Conservation (phyloP, 2,888 invertebrate genomes). For the Lymantria monacha region DNA sequence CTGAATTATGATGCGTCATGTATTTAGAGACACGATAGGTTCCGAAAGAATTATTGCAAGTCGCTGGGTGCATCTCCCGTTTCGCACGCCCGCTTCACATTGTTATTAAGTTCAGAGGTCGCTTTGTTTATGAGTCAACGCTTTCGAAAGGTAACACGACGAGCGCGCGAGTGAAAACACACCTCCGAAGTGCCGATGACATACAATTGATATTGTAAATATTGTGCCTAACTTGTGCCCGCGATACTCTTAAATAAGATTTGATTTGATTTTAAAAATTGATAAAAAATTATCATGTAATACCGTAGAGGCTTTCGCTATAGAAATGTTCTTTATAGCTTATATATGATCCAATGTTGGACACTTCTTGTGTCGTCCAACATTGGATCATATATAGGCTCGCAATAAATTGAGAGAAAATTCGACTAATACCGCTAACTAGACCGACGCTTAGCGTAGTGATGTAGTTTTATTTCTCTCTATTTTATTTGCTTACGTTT, state of each 20-base stretch:
- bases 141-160: conserved; percentile 79
- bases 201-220: conserved; percentile 79
- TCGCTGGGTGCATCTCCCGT: conserved; percentile 74
- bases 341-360: too few relatives aligned
- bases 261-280: conserved; percentile 39
- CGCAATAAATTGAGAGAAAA: too few relatives aligned
- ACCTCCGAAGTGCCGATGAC: conserved; percentile 70
- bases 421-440: too few relatives aligned
- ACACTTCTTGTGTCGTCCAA: too few relatives aligned
- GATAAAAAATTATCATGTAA: conserved; percentile 21
- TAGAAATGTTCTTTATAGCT: too few relatives aligned
- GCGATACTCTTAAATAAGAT: conserved; percentile 53
- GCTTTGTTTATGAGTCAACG: conserved; percentile 77
- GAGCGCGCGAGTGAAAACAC: conserved; percentile 72
- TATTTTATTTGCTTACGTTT: too few relatives aligned
- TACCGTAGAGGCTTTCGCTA: too few relatives aligned
- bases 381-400: too few relatives aligned
- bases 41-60: conserved; percentile 73
- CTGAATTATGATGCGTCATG: conserved; percentile 65
- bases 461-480: too few relatives aligned
- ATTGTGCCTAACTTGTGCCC: conserved; percentile 64
- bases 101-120: conserved; percentile 81
- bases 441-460: too few relatives aligned
- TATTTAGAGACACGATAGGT: conserved; percentile 61
- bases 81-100: conserved; percentile 79